Evolutionary conservation across 2,113 vertebrate species (phyloP), one percentile per base, ranked within the genome.

Genomic region (Rhinoderma darwinii): DNA sequence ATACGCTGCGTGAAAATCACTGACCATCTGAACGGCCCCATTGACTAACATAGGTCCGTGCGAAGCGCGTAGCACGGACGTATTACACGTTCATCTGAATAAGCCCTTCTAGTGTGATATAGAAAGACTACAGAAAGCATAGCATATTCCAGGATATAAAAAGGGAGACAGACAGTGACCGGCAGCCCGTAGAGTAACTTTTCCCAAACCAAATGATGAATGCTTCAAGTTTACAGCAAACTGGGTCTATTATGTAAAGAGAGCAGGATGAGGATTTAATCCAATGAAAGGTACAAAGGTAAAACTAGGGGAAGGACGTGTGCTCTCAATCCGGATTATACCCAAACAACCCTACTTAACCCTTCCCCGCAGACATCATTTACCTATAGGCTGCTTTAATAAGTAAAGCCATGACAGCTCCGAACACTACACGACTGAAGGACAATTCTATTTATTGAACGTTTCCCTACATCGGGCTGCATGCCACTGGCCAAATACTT

Each of bases 251-350:
- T 82, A 82, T 39, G 54, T 87, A 87, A 87, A 82, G 86, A 59
- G 73, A 82, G 86, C 68, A 82, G 66, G 79, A 87, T 75, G 51
- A 75, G 51, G 68, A 44, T 75, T 82, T 87, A 87, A 87, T 82
- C 86, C 86, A 82, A 87, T 74, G 70, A 87, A 20, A 75, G 51
- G 20, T 75, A 82, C 70, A 87, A 63, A 87, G 80, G 86, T 81
- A 82, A 82, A 75, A 74, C 50, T 35, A 51, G 80, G 86, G 79
- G 51, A 81, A 82, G 80, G 86, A 68, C 79, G 39, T 32, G 74
- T 66, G 73, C 63, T 75, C 51, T 75, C 68, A 87, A 87, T 87
- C 86, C 86, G 70, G 86, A 74, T 87, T 82, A 82, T 50, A 59
- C 50, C 54, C 30, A 70, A 47, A 54, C 35, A 81, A 74, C 76